Conservation (phyloP, 2,113 vertebrate genomes). For the Elaphurus davidianus region DNA sequence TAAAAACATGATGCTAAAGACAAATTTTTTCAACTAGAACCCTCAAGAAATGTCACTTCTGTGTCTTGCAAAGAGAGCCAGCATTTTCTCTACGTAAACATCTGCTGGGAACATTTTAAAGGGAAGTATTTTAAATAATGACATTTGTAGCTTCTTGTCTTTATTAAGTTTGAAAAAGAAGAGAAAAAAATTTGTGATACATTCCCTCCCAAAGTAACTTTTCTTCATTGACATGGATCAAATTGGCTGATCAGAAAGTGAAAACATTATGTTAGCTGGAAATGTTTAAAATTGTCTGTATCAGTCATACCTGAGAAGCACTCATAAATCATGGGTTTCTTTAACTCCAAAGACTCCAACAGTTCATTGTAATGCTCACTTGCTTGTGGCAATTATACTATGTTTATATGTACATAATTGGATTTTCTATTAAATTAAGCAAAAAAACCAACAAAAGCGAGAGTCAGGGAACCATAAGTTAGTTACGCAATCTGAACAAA, state of each 20-base stretch:
- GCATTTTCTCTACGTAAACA: conserved; percentile 77
- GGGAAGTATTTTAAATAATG: conserved; percentile 79
- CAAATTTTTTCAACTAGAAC: conserved; percentile 81
- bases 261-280: conserved; percentile 1
- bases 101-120: conserved; percentile 79
- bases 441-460: conserved; percentile 38
- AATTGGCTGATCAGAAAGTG: conserved; percentile 40
- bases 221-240: conserved; percentile 34
- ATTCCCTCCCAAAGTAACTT: conserved; percentile 71
- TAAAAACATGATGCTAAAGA: conserved; percentile 83
- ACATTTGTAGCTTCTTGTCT: conserved; percentile 53
- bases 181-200: conserved; percentile 69
- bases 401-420: conserved; percentile 78
- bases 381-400: conserved; percentile 74
- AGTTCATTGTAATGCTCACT: conserved; percentile 73
- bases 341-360: conserved; percentile 66
- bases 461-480: conserved; percentile 48
- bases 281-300: conserved; percentile 52
- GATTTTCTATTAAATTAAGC: conserved; percentile 77
- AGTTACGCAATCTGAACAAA: neutral
- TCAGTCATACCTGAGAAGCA: conserved; percentile 73
- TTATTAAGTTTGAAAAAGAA: conserved; percentile 69
- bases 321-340: conserved; percentile 71
- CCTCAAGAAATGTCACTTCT: conserved; percentile 85
- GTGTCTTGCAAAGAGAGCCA: conserved; percentile 79